A percentile compares a stretch with the other conserved stretches of the same genome.
phyloP scores from a whole-genome alignment of 2,113 vertebrate genomes.

The Tyto alba region DNA sequence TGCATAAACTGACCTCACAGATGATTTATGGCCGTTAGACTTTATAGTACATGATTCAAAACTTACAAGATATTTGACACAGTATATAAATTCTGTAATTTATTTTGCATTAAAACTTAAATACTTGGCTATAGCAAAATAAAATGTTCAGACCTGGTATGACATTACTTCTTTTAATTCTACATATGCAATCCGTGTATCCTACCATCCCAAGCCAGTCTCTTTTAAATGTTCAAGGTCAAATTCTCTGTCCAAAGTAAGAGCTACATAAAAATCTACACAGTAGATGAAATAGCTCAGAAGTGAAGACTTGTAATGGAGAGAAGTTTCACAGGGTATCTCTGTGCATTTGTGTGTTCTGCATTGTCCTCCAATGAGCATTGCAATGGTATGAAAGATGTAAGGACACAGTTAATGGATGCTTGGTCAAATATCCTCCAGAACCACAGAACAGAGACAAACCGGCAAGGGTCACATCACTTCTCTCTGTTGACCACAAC shows the following conservation, averaged over 20 bases:
- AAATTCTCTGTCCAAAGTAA: neutral
- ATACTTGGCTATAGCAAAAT: conserved; percentile 43
- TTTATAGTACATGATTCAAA: conserved; percentile 56
- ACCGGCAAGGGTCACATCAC: neutral
- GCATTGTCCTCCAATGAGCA: neutral
- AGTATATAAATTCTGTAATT: conserved; percentile 45
- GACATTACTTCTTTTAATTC: conserved; percentile 43
- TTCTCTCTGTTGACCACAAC: neutral
- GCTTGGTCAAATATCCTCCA: neutral
- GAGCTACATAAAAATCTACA: neutral
- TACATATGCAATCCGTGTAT: neutral
- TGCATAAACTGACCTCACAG: conserved; percentile 63
- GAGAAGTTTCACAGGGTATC: neutral
- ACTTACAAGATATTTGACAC: conserved; percentile 59
- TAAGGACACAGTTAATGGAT: neutral
- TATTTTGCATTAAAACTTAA: conserved; percentile 60
- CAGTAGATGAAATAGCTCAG: neutral
- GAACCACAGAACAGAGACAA: neutral
- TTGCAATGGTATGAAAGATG: neutral
- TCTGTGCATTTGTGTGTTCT: neutral
- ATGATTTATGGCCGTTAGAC: conserved; percentile 65
- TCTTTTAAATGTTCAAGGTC: neutral
- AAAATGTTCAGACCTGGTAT: neutral
- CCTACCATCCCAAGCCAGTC: neutral
- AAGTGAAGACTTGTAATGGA: neutral